phyloP scores from a whole-genome alignment of 2,888 invertebrate genomes.

The Spicauda simplicius region DNA sequence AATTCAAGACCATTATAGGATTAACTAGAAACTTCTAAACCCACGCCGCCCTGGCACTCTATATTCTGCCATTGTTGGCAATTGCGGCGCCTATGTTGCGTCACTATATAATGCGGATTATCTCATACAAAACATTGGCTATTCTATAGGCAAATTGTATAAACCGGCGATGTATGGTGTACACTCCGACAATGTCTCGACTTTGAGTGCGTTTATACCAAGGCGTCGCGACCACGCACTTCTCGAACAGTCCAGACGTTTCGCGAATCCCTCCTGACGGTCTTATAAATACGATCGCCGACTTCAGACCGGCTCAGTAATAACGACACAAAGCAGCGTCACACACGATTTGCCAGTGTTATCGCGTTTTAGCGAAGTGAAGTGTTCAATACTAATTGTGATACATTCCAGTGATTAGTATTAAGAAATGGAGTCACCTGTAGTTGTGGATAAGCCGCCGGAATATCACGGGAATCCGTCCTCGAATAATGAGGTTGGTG shows the following conservation, averaged over 20 bases:
- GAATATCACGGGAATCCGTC: slow-evolving; percentile 79
- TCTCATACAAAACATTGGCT: neutral
- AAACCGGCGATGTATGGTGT: neutral
- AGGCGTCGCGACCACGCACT: slow-evolving; percentile 45
- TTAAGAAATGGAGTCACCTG: slow-evolving; percentile 84
- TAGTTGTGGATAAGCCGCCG: slow-evolving; percentile 86
- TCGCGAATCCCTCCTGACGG: slow-evolving; percentile 50
- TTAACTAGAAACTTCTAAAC: slow-evolving; percentile 22
- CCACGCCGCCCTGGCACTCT: slow-evolving; percentile 8
- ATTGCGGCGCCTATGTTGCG: neutral
- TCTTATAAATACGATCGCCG: slow-evolving; percentile 68
- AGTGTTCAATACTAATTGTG: slow-evolving; percentile 60
- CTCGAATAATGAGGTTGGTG: slow-evolving; percentile 76
- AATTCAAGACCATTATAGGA: neutral
- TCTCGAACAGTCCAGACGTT: slow-evolving; percentile 65
- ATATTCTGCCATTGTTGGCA: slow-evolving; percentile 10
- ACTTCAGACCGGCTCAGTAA: slow-evolving; percentile 65
- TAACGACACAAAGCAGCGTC: slow-evolving; percentile 59
- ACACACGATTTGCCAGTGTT: slow-evolving; percentile 46
- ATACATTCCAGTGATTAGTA: slow-evolving; percentile 70
- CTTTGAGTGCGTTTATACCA: slow-evolving; percentile 10
- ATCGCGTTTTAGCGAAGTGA: slow-evolving; percentile 59
- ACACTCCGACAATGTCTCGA: slow-evolving; percentile 18
- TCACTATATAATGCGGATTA: slow-evolving; percentile 11
- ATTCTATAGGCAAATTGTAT: neutral